Percentiles rank a stretch among this genome's conserved stretches.
Conservation (phyloP, 2,797 vertebrate genomes). For the Xenops minutus region DNA sequence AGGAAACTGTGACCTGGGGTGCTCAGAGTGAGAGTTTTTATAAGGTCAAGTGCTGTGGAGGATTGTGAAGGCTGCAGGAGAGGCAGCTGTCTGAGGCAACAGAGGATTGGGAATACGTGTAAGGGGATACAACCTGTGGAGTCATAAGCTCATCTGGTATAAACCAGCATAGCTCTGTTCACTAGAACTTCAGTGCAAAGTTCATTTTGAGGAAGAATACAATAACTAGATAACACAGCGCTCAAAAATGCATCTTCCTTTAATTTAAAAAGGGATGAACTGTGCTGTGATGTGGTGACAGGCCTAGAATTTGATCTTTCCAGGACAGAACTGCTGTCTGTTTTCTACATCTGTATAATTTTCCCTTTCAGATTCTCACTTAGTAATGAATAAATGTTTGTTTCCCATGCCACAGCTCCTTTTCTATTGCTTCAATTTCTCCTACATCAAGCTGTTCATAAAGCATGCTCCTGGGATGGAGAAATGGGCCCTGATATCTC, state of each 20-base stretch:
- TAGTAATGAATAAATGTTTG: constrained; percentile 50
- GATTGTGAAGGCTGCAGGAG: not conserved
- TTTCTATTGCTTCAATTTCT: not conserved
- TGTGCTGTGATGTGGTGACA: not conserved
- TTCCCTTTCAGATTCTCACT: constrained; percentile 2
- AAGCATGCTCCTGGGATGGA: constrained; percentile 36
- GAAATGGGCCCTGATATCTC: not conserved
- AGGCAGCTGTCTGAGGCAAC: not conserved
- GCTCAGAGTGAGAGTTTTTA: constrained; percentile 7
- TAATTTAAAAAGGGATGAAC: constrained; percentile 7
- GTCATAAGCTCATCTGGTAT: not conserved
- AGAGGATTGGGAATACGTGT: not conserved
- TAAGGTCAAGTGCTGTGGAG: not conserved
- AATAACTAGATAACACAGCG: not conserved
- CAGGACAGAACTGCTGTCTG: not conserved
- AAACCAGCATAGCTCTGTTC: not conserved
- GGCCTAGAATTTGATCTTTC: not conserved
- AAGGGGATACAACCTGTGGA: not conserved
- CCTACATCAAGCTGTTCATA: not conserved
- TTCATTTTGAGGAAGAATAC: not conserved
- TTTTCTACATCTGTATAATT: not conserved
- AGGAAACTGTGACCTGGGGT: not conserved
- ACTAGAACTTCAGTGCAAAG: not conserved
- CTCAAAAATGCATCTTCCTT: not conserved
- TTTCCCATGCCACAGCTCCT: constrained; percentile 16